These are phyloP conservation scores for Oryctes rhinoceros DNA, from an alignment of 1,140 invertebrate species.

Conservation along the genomic window DNA sequence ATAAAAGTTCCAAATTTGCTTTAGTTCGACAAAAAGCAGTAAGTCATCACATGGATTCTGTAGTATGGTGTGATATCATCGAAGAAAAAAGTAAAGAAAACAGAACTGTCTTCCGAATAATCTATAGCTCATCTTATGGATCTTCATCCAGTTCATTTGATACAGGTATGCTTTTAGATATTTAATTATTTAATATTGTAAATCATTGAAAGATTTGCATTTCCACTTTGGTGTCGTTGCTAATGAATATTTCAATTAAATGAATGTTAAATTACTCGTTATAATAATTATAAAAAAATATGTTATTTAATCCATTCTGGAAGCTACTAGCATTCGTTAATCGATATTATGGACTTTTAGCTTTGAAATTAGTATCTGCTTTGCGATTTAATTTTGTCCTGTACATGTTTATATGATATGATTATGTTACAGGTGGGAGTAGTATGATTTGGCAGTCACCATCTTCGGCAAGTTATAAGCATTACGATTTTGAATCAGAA, in stretches of 20 bases:
- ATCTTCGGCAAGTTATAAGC: conserved; percentile 74
- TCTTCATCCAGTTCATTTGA: conserved; percentile 38
- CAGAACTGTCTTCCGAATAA: conserved; percentile 70
- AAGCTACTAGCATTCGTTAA: too few species aligned
- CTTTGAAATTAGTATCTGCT: too few species aligned
- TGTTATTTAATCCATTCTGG: too few species aligned
- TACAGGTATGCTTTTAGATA: conserved; percentile 48
- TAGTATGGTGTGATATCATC: conserved; percentile 85
- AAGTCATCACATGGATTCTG: conserved; percentile 82
- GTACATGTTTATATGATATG: too few species aligned
- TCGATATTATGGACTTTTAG: too few species aligned
- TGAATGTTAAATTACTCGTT: too few species aligned
- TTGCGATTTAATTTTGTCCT: too few species aligned
- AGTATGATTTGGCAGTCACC: conserved; percentile 45
- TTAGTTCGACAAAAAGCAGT: conserved; percentile 76
- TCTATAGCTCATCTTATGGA: conserved; percentile 62
- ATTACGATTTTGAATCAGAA: conserved; percentile 88
- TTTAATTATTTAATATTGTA: conserved; percentile 45
- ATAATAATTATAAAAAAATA: too few species aligned
- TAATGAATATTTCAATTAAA: too few species aligned
- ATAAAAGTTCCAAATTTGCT: conserved; percentile 74
- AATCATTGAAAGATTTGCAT: too few species aligned
- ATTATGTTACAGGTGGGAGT: conserved; percentile 21
- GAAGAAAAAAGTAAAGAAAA: conserved; percentile 68
- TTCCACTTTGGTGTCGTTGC: too few species aligned